phyloP scores from a whole-genome alignment of 2,797 vertebrate species.

The Ciconia nigra region DNA sequence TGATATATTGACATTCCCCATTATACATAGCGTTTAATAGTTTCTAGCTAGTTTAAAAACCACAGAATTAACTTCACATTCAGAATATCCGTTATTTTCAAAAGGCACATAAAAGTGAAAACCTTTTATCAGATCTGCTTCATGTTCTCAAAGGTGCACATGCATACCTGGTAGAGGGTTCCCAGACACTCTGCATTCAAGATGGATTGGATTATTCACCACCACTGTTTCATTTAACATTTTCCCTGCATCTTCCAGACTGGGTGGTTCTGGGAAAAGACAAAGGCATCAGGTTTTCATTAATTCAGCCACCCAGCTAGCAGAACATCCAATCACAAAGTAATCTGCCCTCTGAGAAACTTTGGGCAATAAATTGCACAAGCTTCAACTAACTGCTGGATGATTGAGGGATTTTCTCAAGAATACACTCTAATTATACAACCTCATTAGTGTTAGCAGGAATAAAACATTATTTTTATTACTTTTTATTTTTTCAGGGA shows the following conservation, averaged over 20 bases:
- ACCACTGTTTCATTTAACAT: conserved; percentile 90
- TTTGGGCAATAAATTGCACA: neutral
- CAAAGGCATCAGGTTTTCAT: neutral
- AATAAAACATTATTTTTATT: neutral
- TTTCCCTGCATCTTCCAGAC: conserved; percentile 80
- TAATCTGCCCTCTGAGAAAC: neutral
- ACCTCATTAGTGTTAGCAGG: neutral
- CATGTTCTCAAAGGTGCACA: neutral
- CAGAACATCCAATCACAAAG: neutral
- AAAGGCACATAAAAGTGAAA: neutral
- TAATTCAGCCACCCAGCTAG: neutral
- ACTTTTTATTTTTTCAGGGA: neutral
- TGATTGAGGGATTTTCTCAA: neutral
- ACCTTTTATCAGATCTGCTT: neutral
- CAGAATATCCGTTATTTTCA: neutral
- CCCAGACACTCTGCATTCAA: conserved; percentile 89
- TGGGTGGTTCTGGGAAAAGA: conserved; percentile 85
- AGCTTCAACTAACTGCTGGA: neutral
- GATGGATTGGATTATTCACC: conserved; percentile 82
- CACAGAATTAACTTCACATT: neutral
- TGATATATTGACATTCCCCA: neutral
- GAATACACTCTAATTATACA: neutral
- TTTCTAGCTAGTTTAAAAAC: neutral
- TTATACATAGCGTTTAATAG: neutral
- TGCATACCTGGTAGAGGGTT: conserved; percentile 86